These are phyloP conservation scores for Teleiodes luculella DNA, from an alignment of 2,888 invertebrate genomes.

Conservation along the genomic window DNA sequence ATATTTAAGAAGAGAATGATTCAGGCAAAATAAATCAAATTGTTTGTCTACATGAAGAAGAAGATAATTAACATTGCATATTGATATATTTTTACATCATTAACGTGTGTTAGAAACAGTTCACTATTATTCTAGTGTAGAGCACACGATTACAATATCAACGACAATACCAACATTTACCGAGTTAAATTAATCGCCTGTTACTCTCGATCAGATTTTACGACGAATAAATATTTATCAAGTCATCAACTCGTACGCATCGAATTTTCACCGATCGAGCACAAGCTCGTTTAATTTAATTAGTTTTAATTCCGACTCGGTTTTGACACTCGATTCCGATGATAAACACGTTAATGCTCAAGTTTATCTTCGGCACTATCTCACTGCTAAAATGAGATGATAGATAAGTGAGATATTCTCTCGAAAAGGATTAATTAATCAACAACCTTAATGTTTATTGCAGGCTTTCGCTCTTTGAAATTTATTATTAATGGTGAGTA, in stretches of 20 bases:
- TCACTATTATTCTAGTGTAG: no score
- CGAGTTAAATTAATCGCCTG: background rate
- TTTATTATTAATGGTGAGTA: no score
- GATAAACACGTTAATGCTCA: slow-evolving; percentile 36
- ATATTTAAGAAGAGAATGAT: no score
- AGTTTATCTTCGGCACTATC: background rate
- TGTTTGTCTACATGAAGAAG: no score
- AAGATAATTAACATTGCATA: no score
- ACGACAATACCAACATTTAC: no score
- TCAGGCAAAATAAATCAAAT: no score
- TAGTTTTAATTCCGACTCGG: slow-evolving; percentile 25
- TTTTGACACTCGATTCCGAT: slow-evolving; percentile 46
- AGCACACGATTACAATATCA: no score
- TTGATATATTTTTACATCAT: no score
- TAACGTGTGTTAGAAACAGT: no score
- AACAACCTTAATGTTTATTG: background rate
- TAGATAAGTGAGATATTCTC: background rate
- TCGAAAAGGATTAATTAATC: background rate
- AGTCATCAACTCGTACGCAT: slow-evolving; percentile 31
- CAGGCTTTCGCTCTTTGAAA: no score
- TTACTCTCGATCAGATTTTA: background rate
- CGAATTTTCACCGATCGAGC: slow-evolving; percentile 38
- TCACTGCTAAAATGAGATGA: background rate
- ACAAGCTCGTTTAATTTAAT: slow-evolving; percentile 32
- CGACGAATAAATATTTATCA: slow-evolving; percentile 38